Evolutionary conservation across 2,888 invertebrate genomes (phyloP).

Genomic region (Macrosiphum euphorbiae): DNA sequence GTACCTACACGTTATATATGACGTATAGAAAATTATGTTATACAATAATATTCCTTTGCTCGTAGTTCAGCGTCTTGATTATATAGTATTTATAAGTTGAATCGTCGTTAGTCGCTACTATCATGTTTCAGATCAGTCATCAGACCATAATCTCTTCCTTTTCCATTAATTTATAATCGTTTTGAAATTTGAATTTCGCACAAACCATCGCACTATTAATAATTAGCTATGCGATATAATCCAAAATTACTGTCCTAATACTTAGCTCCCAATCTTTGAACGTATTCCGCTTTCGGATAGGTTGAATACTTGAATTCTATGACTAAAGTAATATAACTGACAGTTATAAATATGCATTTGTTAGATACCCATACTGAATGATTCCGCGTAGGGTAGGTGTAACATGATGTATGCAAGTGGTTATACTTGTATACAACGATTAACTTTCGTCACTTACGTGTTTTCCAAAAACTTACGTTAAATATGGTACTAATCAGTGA

Average conservation of each 20-base stretch:
- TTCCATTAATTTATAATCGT: background rate
- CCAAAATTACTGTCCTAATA: background rate
- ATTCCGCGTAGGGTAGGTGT: background rate
- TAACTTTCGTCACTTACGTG: background rate
- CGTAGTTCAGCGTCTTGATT: background rate
- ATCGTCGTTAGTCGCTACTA: background rate
- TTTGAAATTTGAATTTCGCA: background rate
- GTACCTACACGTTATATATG: background rate
- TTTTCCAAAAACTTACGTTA: background rate
- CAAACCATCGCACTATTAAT: background rate
- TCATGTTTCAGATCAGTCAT: background rate
- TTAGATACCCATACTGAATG: background rate
- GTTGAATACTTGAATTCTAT: background rate
- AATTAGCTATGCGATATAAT: background rate
- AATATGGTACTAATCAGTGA: background rate
- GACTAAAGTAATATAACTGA: background rate
- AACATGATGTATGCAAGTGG: background rate
- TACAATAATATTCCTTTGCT: background rate
- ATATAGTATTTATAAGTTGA: background rate
- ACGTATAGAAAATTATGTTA: background rate
- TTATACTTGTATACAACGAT: background rate
- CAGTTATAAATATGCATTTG: background rate
- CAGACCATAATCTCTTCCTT: background rate
- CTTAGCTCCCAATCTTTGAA: background rate
- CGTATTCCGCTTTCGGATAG: background rate